A percentile compares a stretch with the other conserved stretches of the same genome.
phyloP scores from a whole-genome alignment of 1,140 invertebrate species.

The Drosophila sturtevanti region DNA sequence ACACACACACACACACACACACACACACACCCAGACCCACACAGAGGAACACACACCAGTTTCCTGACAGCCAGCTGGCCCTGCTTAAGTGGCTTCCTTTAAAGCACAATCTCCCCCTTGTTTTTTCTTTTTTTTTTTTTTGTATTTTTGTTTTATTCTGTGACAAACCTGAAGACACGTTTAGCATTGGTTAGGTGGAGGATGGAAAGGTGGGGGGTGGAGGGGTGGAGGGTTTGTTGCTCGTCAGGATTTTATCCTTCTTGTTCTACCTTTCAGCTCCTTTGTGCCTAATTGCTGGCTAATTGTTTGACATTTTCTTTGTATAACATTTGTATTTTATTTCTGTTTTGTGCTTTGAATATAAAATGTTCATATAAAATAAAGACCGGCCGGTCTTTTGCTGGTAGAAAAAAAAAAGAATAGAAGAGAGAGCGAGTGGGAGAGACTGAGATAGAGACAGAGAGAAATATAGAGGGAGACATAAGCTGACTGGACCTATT shows the following conservation, averaged over 20 bases:
- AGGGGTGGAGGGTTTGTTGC: slow-evolving; percentile 1
- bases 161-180: slow-evolving; percentile 66
- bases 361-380: slow-evolving; percentile 8
- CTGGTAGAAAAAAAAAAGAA: not conserved
- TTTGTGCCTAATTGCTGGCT: slow-evolving; percentile 69
- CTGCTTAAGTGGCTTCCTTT: slow-evolving; percentile 22
- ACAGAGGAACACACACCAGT: slow-evolving; percentile 33
- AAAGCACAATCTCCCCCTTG: slow-evolving; percentile 8
- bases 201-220: slow-evolving; percentile 36
- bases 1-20: not conserved
- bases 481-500: slow-evolving; percentile 47
- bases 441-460: not conserved
- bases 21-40: slow-evolving; percentile 34
- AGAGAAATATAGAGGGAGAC: not conserved
- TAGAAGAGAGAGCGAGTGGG: not conserved
- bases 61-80: slow-evolving; percentile 19
- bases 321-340: slow-evolving; percentile 55
- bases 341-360: slow-evolving; percentile 42
- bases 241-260: slow-evolving; percentile 10
- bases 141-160: not conserved
- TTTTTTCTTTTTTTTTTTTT: not conserved
- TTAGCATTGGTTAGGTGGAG: slow-evolving; percentile 64
- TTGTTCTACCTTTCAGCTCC: not conserved
- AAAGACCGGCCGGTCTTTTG: slow-evolving; percentile 57
- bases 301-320: slow-evolving; percentile 73